Base-by-base conservation (phyloP, 2,113 vertebrate species). In the Eurystomus gularis region DNA sequence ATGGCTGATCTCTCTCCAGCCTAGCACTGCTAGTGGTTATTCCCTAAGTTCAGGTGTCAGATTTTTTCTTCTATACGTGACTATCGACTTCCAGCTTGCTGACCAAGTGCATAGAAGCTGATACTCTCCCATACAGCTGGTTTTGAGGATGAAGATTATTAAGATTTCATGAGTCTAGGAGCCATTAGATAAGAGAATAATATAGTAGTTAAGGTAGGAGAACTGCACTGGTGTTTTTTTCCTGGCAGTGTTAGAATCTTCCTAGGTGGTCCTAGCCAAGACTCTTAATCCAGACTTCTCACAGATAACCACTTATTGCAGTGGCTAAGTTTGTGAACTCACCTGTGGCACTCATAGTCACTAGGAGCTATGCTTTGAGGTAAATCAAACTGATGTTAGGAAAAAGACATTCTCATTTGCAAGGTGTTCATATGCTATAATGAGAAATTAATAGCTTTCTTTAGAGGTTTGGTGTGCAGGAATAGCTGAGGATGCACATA, bases 151-250 rank as follows among this genome's bases (percentile, higher is more conserved):
- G 31, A 62, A 1, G 11, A 17, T 88, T 88, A 28, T 46, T 72
- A 25, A 60, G 19, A 33, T 86, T 83, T 69, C 2, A 3, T 60
- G 26, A 83, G 16, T 55, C 37, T 66, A 16, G 65, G 24, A 82
- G 46, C 51, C 3, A 0, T n/a, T 35, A 51, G 26, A 51, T 80
- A 20, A 64, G 48, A 61, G 7, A 60, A 55, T 52, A 81, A 57
- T 23, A 3, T 70, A 29, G 18, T 6, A 64, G 44, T 58, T 58
- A 62, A 65, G 26, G 49, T 8, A 26, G 70, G 71, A 78, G 33
- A 60, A n/a, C 26, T 37, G 8, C 1, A 0, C 18, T 37, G 31
- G 9, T 9, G 1, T 14, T 33, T 39, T n/a, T 24, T 39, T 83
- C 49, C 28, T 75, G 49, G 6, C 25, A 40, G 46, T 78, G 17